Percentiles rank a stretch among this genome's conserved stretches.
These are phyloP conservation scores for Atethmia centrago DNA, from an alignment of 2,888 invertebrate genomes.

Conservation along the genomic window DNA sequence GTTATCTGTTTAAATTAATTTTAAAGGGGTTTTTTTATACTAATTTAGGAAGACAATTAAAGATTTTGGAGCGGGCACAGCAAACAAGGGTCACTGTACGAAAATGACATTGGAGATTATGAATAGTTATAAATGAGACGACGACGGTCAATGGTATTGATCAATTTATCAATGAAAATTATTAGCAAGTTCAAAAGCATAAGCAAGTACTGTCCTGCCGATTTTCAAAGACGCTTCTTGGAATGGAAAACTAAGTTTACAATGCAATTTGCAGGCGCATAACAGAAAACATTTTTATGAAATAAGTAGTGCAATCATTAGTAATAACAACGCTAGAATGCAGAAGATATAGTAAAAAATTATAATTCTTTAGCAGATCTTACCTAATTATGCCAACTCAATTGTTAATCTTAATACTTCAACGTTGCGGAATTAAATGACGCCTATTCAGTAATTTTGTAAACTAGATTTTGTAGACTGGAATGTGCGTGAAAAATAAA, in stretches of 20 bases:
- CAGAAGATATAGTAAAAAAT: not conserved
- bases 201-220: not conserved
- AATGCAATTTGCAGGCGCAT: not conserved
- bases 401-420: constrained; percentile 17
- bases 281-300: not conserved
- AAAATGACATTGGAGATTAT: constrained; percentile 11
- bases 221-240: not conserved
- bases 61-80: not conserved
- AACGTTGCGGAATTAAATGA: constrained; percentile 19
- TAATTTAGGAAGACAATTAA: not conserved
- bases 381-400: constrained; percentile 22
- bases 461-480: constrained; percentile 24
- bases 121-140: constrained; percentile 10
- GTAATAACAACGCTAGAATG: not conserved
- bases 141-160: not conserved
- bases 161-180: not conserved
- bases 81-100: constrained; percentile 16
- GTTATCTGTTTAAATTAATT: not conserved
- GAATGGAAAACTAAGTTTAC: not conserved
- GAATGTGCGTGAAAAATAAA: constrained; percentile 7
- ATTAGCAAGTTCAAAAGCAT: not conserved
- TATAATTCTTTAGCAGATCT: constrained; percentile 14
- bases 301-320: not conserved
- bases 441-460: constrained; percentile 22
- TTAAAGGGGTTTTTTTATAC: not conserved